Base-by-base conservation (phyloP, 2,113 vertebrate species). In the Plotosus lineatus region DNA sequence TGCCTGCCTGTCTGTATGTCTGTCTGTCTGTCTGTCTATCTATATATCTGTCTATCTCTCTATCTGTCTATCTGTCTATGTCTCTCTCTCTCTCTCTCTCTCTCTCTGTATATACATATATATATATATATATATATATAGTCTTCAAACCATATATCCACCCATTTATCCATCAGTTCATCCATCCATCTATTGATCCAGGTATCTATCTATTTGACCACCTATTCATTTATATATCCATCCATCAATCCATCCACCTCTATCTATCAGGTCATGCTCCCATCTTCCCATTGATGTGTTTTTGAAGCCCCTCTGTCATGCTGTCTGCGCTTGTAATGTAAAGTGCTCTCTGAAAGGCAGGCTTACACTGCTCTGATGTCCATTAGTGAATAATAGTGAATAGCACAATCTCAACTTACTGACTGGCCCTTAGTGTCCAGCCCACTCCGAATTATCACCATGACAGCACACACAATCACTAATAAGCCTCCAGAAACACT, bases 401-500 rank as follows among this genome's bases (percentile, higher is more conserved):
- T n/a, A 44, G 23, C 36, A 5, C 1, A 40, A 75, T 51, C 73
- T 75, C 50, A 56, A 51, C 26, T 56, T 56, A 56, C 77, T 44
- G 77, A 14, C 10, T 11, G 50, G n/a, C 55, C 36, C 14, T 58
- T 17, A 4, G 51, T 53, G 4, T 5, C 50, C 51, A 8, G 6
- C 31, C 63, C 36, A 56, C 17, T 31, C 63, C 21, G 36, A 63
- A 69, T 79, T 19, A 31, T 69, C 26, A 21, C 77, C 26, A 79
- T 56, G 65, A 53, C 48, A 56, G 69, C 65, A 33, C 36, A 23
- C 7, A 23, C 38, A 53, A 69, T 69, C 38, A 66, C 46, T 38
- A 23, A 53, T 55, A 78, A 53, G 63, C 48, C 23, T 78, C 55
- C 8, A 23, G 48, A 78, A 66, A 78, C 61, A 66, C 31, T 40